Evolutionary conservation across 2,888 invertebrate genomes (phyloP), one percentile per base, ranked within the genome.

Genomic region (Odontothrips loti): DNA sequence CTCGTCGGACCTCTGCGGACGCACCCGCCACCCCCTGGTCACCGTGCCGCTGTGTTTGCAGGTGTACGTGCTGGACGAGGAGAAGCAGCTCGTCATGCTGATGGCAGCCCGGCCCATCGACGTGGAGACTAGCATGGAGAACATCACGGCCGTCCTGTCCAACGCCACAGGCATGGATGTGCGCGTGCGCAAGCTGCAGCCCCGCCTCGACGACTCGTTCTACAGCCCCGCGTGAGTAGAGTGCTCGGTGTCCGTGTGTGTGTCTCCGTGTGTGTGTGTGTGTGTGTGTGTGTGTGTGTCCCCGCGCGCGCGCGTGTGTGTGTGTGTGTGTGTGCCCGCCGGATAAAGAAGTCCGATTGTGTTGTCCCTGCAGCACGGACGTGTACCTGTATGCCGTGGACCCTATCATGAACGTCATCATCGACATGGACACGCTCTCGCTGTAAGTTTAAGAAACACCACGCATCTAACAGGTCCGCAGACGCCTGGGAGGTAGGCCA

Each of bases 311-410:
- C 2, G 34, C 34, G 34, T 43, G 34, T 43, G 34, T 43, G 34
- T 43, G 34, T 43, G 34, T 43, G 34, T 43, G 34, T 43, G 34
- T 43, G 34, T 43, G 34, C 34, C 34, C 34, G 34, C 6, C 34
- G 3, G 34, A 2, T 43, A 43, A 43, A 6, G 34, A 43, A 43
- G 2, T 6, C 34, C 34, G 34, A 2, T 43, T 6, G 34, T 51
- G 12, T 79, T 68, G 79, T 47, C 23, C 29, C 79, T 90, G 83
- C 88, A 95, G 95, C 80, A 96, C 96, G 43, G 95, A 96, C 85
- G 91, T 96, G 88, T 95, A 94, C 85, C 90, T 96, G 82, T 96
- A 96, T 85, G 96, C 94, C 2, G 93, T 96, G 29, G 95, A 96
- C 88, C 94, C 94, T 0, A 89, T 92, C 84, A 91, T 94, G 9